Percentiles rank a stretch among this genome's conserved stretches.
These are phyloP conservation scores for Carposina sasakii DNA, from an alignment of 1,140 invertebrate genomes.

Conservation along the genomic window DNA sequence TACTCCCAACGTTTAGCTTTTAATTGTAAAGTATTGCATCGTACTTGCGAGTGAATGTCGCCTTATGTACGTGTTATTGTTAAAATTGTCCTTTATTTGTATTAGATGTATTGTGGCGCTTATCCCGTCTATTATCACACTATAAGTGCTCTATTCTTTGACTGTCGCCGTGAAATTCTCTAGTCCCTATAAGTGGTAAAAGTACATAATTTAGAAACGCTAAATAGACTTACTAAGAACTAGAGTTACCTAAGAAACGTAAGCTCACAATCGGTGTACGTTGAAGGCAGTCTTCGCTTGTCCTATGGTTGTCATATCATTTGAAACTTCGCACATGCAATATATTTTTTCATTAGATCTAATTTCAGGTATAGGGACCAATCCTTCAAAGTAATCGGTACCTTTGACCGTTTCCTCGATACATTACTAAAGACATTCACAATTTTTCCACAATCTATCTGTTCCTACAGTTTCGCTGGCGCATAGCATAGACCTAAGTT, in stretches of 20 bases:
- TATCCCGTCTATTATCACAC: too few relatives aligned
- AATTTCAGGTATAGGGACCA: constrained; percentile 49
- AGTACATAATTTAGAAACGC: too few relatives aligned
- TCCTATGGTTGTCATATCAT: background rate
- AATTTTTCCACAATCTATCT: constrained; percentile 42
- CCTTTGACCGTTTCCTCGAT: constrained; percentile 19
- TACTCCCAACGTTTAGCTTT: constrained; percentile 48
- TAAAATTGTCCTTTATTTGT: constrained; percentile 17
- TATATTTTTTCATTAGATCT: background rate
- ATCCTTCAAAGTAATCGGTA: constrained; percentile 13
- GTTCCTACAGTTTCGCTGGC: constrained; percentile 25
- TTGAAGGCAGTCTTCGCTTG: background rate
- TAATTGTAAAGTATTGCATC: constrained; percentile 40
- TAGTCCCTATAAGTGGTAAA: too few relatives aligned
- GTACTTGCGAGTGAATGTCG: constrained; percentile 37
- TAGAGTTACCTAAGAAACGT: background rate
- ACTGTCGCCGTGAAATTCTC: too few relatives aligned
- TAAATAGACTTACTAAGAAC: too few relatives aligned
- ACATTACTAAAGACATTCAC: constrained; percentile 57
- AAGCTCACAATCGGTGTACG: background rate
- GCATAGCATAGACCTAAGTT: constrained; percentile 34
- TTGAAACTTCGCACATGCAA: background rate
- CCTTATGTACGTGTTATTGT: constrained; percentile 31
- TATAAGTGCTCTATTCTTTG: constrained; percentile 3
- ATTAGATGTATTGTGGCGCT: too few relatives aligned